These are phyloP conservation scores for Lophochroa leadbeateri DNA, from an alignment of 2,113 vertebrate species.

Conservation along the genomic window DNA sequence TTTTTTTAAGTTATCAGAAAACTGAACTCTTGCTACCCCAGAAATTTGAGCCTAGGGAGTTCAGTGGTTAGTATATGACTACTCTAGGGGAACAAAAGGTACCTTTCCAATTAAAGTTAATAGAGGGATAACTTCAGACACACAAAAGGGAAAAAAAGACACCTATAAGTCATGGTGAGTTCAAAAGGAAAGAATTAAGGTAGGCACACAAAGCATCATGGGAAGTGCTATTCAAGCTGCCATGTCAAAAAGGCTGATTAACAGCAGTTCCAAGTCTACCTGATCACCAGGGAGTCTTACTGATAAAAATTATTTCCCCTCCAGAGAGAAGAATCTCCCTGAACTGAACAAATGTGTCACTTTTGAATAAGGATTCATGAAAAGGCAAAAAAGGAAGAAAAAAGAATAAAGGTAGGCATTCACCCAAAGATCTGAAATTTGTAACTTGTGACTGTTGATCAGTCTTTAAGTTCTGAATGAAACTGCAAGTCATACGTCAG, in stretches of 20 bases:
- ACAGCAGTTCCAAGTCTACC: constrained; percentile 78
- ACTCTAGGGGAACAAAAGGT: constrained; percentile 78
- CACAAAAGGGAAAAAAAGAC: constrained; percentile 80
- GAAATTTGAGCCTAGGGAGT: constrained; percentile 77
- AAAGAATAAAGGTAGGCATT: constrained; percentile 72
- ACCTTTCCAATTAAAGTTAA: constrained; percentile 85
- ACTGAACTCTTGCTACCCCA: constrained; percentile 75
- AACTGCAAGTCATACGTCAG: constrained; percentile 43
- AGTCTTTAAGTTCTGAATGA: constrained; percentile 51
- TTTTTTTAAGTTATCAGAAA: constrained; percentile 55
- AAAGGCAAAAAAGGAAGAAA: constrained; percentile 67
- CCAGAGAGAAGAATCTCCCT: constrained; percentile 79
- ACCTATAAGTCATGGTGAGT: constrained; percentile 80
- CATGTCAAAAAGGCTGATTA: constrained; percentile 83
- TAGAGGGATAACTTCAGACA: constrained; percentile 82
- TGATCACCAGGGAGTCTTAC: constrained; percentile 84
- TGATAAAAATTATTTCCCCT: constrained; percentile 83
- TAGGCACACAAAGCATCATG: constrained; percentile 80
- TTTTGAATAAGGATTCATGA: constrained; percentile 79
- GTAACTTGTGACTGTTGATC: constrained; percentile 68
- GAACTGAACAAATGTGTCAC: constrained; percentile 79
- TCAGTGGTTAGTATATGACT: constrained; percentile 77
- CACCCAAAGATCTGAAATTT: constrained; percentile 65
- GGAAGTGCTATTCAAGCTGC: constrained; percentile 83
- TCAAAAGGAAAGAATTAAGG: constrained; percentile 83